These are phyloP conservation scores for Calliopum simillimum DNA, from an alignment of 2,888 invertebrate species.

Conservation along the genomic window DNA sequence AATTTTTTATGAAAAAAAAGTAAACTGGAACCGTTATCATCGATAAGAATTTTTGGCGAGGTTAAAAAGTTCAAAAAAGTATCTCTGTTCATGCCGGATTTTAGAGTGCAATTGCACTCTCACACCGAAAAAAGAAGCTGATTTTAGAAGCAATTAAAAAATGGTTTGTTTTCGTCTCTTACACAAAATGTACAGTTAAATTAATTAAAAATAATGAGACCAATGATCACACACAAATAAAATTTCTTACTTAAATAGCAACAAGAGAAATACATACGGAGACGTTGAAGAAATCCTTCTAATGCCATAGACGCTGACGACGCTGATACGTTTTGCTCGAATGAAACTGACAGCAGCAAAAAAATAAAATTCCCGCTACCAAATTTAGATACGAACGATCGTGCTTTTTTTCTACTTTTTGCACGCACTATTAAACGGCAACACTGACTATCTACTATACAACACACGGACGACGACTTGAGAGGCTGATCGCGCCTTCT, in stretches of 20 bases:
- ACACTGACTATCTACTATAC: conserved; percentile 1
- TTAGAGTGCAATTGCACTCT: too few species aligned
- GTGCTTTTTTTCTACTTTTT: conserved; percentile 10
- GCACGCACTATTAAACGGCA: conserved; percentile 7
- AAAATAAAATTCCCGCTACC: conserved; percentile 33
- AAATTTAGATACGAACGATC: conserved; percentile 36
- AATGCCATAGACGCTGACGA: conserved; percentile 1
- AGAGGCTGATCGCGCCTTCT: conserved; percentile 35
- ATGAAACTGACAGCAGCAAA: not conserved
- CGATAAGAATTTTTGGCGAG: too few species aligned
- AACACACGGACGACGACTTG: not conserved
- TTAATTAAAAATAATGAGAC: conserved; percentile 34
- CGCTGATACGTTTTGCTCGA: not conserved
- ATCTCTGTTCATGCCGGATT: too few species aligned
- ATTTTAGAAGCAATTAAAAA: too few species aligned
- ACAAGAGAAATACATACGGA: not conserved
- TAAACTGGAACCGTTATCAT: too few species aligned
- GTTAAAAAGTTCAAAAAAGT: too few species aligned
- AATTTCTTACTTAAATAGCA: not conserved
- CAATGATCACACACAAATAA: conserved; percentile 26
- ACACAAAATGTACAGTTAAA: too few species aligned
- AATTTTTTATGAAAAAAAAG: too few species aligned
- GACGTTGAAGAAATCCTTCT: conserved; percentile 5
- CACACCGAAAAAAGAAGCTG: too few species aligned
- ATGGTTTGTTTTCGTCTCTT: too few species aligned